Conservation (phyloP, 23 tunicate genomes). For the Halocynthia aurantium region DNA sequence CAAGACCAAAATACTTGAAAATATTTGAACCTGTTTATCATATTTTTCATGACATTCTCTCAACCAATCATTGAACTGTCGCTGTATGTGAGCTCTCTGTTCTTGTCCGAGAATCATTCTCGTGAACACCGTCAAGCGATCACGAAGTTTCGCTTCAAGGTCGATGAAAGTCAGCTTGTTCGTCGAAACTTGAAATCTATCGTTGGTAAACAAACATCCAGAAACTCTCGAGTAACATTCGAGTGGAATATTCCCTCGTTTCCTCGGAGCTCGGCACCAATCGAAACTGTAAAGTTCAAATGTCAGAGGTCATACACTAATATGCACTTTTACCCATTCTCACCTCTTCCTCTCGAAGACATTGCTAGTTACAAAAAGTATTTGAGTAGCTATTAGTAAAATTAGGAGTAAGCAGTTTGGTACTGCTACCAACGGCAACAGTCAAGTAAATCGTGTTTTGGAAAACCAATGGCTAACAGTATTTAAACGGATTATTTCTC, state of each 20-base stretch:
- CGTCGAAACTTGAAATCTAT: slow-evolving; percentile 76
- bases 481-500: too few species aligned
- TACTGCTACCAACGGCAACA: neutral
- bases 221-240: slow-evolving; percentile 75
- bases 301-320: too few species aligned
- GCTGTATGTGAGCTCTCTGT: slow-evolving; percentile 43
- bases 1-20: neutral
- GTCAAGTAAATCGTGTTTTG: neutral
- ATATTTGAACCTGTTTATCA: slow-evolving; percentile 50
- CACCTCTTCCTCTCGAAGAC: too few species aligned
- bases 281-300: slow-evolving; percentile 48
- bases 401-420: neutral
- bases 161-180: slow-evolving; percentile 88
- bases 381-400: neutral
- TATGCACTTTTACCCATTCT: too few species aligned
- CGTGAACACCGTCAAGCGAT: slow-evolving; percentile 41
- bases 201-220: slow-evolving; percentile 84
- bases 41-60: slow-evolving; percentile 78
- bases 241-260: slow-evolving; percentile 28
- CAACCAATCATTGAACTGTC: slow-evolving; percentile 68
- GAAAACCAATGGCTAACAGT: too few species aligned
- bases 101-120: slow-evolving; percentile 58
- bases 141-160: slow-evolving; percentile 60
- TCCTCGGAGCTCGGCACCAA: slow-evolving; percentile 78
- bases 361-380: too few species aligned